phyloP scores from a whole-genome alignment of 1,140 invertebrate genomes.

The Lysiphlebus fabarum region DNA sequence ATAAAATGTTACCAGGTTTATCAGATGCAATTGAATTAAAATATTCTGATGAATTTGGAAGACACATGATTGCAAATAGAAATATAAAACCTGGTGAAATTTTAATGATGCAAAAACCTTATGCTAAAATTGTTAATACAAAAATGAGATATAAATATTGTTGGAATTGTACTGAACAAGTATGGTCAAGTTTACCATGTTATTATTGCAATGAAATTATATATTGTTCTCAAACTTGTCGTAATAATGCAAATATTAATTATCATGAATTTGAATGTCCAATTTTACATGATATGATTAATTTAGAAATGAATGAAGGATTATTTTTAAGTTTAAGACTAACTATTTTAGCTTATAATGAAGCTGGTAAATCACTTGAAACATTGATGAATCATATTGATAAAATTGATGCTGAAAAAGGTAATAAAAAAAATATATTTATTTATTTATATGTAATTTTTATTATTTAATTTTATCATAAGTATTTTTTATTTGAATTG shows the following conservation, averaged over 20 bases:
- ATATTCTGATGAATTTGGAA: conserved; percentile 54
- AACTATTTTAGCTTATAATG: conserved; percentile 57
- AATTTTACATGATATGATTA: conserved; percentile 57
- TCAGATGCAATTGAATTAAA: conserved; percentile 5
- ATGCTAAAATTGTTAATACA: conserved; percentile 63
- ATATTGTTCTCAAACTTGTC: conserved; percentile 70
- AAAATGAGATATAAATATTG: conserved; percentile 64
- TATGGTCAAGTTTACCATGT: conserved; percentile 62
- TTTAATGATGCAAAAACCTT: conserved; percentile 73
- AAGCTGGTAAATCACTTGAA: conserved; percentile 50
- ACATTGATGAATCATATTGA: conserved; percentile 49
- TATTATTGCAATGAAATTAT: conserved; percentile 60
- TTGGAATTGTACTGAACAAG: conserved; percentile 67
- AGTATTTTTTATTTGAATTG: conserved; percentile 7
- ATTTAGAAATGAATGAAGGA: conserved; percentile 61
- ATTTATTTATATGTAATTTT: not conserved
- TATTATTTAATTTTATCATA: not conserved
- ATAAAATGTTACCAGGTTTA: not conserved
- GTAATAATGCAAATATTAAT: conserved; percentile 56
- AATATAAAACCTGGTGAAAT: conserved; percentile 70
- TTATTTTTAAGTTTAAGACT: conserved; percentile 66
- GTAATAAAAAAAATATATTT: conserved; percentile 27
- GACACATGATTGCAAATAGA: conserved; percentile 61
- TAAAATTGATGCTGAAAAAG: conserved; percentile 43
- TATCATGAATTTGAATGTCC: conserved; percentile 74